Conservation (phyloP, 2,113 vertebrate species). For the Gavialis gangeticus region DNA sequence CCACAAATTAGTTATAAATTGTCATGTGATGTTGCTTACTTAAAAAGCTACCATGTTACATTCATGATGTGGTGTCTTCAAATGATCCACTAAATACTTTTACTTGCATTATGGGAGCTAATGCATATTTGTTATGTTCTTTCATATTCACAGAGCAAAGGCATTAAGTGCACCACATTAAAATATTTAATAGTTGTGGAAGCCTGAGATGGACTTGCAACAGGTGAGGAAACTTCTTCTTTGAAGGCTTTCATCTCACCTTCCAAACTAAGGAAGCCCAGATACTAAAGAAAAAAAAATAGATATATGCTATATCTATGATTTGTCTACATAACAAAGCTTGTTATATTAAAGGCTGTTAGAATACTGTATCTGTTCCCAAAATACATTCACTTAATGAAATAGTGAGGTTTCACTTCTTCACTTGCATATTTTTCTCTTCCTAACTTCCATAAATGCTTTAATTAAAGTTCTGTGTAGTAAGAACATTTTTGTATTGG, state of each 20-base stretch:
- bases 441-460: background rate
- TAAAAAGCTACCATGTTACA: background rate
- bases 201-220: background rate
- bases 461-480: too few relatives aligned
- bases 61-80: background rate
- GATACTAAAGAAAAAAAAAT: background rate
- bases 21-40: background rate
- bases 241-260: background rate
- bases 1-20: background rate
- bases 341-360: background rate
- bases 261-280: background rate
- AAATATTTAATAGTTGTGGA: background rate
- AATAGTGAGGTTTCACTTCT: background rate
- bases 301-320: background rate
- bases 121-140: background rate
- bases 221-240: background rate
- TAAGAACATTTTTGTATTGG: too few relatives aligned
- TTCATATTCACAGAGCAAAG: background rate
- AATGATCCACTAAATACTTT: background rate
- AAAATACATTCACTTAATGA: background rate
- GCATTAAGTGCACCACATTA: rapidly evolving
- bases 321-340: background rate
- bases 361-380: background rate
- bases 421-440: background rate
- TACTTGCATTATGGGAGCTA: background rate